These are phyloP conservation scores for Gallinago jamesoni DNA, from an alignment of 2,113 vertebrate species.

Conservation along the genomic window DNA sequence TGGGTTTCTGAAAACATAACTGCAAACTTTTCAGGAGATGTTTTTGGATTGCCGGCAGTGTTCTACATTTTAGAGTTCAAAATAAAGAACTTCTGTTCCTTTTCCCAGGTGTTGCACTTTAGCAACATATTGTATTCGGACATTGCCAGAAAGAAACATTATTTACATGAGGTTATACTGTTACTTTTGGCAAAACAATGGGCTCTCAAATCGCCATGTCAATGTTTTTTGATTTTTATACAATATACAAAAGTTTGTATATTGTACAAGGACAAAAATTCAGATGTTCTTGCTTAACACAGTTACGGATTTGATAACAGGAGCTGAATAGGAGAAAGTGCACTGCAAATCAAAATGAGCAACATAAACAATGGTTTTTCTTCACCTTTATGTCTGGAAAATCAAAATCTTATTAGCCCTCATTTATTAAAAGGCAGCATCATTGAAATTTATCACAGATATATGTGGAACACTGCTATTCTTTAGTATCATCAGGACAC, in stretches of 20 bases:
- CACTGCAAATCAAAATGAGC: background rate
- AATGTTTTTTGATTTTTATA: background rate
- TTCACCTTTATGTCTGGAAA: background rate
- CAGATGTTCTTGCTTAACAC: background rate
- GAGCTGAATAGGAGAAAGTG: background rate
- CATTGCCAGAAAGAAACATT: background rate
- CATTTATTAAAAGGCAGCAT: background rate
- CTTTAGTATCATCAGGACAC: background rate
- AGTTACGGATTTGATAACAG: background rate
- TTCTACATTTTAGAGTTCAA: background rate
- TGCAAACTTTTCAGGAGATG: background rate
- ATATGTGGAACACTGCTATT: background rate
- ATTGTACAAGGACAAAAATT: background rate
- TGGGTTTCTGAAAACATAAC: background rate
- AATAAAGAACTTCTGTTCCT: background rate
- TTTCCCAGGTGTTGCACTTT: background rate
- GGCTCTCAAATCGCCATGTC: background rate
- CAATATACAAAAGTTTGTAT: background rate
- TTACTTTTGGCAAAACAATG: background rate
- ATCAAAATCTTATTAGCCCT: background rate
- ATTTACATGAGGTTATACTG: fast-evolving
- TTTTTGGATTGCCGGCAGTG: background rate
- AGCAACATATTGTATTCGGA: background rate
- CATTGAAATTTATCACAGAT: background rate
- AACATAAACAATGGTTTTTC: background rate